Conservation (phyloP, 2,113 vertebrate species). For the Hydropotes inermis region DNA sequence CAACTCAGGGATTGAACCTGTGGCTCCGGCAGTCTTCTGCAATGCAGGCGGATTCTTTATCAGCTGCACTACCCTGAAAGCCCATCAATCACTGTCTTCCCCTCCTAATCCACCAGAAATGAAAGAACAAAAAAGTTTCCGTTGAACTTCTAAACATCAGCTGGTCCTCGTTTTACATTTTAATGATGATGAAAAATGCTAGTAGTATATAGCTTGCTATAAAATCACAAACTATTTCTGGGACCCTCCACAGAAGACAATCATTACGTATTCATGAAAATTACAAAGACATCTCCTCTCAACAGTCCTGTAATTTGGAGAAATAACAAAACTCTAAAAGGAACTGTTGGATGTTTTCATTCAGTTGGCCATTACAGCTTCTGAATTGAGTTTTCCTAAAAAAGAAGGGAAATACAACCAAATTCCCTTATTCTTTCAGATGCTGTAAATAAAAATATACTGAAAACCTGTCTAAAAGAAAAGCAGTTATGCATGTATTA, state of each 20-base stretch:
- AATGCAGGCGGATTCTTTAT: background rate
- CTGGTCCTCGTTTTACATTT: background rate
- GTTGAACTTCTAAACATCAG: background rate
- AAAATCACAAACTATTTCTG: background rate
- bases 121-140: background rate
- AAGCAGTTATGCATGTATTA: background rate
- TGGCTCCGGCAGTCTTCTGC: background rate
- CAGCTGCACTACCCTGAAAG: background rate
- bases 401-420: background rate
- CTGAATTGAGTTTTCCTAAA: background rate
- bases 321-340: constrained; percentile 6
- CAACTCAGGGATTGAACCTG: background rate
- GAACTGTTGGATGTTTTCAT: background rate
- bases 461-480: background rate
- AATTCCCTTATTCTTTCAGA: background rate
- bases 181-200: background rate
- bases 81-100: too few relatives aligned
- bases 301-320: background rate
- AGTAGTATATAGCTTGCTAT: background rate
- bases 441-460: background rate
- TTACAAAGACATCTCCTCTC: background rate
- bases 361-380: background rate
- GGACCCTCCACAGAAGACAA: background rate
- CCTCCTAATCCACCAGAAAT: background rate
- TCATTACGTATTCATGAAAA: background rate